Evolutionary conservation across 2,113 vertebrate genomes (phyloP), one percentile per base, ranked within the genome.

Genomic region (Porphyrio hochstetteri): DNA sequence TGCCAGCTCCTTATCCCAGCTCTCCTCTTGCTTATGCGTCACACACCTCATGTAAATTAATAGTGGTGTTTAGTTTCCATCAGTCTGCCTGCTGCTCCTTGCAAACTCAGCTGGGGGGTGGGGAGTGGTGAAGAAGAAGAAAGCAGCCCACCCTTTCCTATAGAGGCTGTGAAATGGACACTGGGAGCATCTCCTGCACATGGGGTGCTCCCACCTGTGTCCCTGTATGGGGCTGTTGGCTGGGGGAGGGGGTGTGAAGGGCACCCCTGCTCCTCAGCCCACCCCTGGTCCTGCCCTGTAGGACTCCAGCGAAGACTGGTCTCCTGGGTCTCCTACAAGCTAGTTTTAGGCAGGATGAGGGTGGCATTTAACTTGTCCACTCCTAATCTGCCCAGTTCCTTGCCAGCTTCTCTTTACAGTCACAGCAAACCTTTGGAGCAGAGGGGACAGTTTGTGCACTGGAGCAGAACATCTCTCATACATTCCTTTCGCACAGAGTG

Each of bases 1-100:
- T 28, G 11, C 65, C 82, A 48, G 24, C 50, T 69, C 35, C 70
- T 76, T 24, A 20, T 76, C 50, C 59, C 35, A 57, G 4, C 1
- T 1, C 55, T 80, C 53, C 53, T 75, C 61, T 64, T 35, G 75
- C 90, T 93, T 48, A 35, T 0, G 1, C 67, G 50, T 82, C 82
- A 11, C 36, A 38, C 64, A 31, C 44, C 94, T 97, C 88, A 80
- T 94, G 88, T 67, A 94, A 94, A 82, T 93, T 67, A 90, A 86
- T 81, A 46, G 91, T 4, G 25, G 91, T 31, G 4, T 95, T 94
- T 86, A 29, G 53, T 92, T 94, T 74, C 96, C 6, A 0, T 57
- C 13, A 5, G 59, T 80, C 76, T 55, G 14, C 90, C 92, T 77
- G 90, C 90, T 97, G 88, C 79, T 90, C 88, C 29, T 57, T 79